Evolutionary conservation across 23 tunicate genomes (phyloP), one percentile per base, ranked within the genome.

Genomic region (Trididemnum clinides): DNA sequence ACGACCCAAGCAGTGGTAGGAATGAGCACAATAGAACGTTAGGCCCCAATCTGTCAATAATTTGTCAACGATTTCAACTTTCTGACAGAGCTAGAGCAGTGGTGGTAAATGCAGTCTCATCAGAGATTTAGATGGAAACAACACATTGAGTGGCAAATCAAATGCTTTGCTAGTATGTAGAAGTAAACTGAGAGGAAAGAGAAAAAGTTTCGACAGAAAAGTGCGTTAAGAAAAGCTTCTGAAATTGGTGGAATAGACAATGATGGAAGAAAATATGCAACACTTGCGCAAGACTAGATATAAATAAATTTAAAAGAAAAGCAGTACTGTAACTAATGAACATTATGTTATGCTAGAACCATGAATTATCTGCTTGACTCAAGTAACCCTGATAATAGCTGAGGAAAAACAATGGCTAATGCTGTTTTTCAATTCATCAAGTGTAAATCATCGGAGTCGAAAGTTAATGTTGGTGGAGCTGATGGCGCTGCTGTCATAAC

Each of bases 251-350:
- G 29, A 37, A 23, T 73, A 18, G 20, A 73, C 25, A 1, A 12
- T 73, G 80, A 69, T 33, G 76, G 76, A 37, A 37, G 80, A 73
- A 73, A 73, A 73, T 54, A 73, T 36, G 80, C 57, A 22, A 38
- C 80, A 18, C 57, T 37, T 10, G 80, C 38, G 25, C 57, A 37
- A 73, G 57, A 19, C 3, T 26, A 38, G 25, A n/a, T 4, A 10
- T 5, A 37, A 37, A 73, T 12, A 2, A 20, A 39, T 36, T 37
- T 6, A 4, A 29, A 69, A 31, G 28, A 15, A 7, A n/a, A 20
- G 70, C 5, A 62, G n/a, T 5, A 32, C 25, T 19, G 80, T 12
- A 2, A 10, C 29, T 20, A 29, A 73, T 36, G 57, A 38, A 39
- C 80, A 73, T 39, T 73, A 73, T 37, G 80, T 73, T 2, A 28